A percentile compares a stretch with the other conserved stretches of the same genome.
Evolutionary conservation across 1,140 invertebrate species (phyloP).

Genomic region (Zaprionus lachaisei): DNA sequence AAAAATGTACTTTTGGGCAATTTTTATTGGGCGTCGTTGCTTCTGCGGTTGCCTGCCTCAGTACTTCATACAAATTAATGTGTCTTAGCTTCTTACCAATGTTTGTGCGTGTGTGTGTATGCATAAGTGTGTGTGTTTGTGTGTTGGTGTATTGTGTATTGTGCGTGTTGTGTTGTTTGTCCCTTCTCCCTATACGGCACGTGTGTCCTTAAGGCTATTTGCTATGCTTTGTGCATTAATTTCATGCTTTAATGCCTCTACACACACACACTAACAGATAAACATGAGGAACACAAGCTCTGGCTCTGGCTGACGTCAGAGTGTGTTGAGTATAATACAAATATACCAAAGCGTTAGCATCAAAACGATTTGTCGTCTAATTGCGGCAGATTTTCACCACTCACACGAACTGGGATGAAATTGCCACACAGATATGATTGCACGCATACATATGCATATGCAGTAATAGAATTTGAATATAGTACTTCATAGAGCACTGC

Average conservation of each 20-base stretch:
- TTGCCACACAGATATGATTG: conserved; percentile 10
- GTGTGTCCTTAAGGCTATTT: conserved; percentile 60
- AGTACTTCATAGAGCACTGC: conserved; percentile 39
- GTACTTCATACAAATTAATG: conserved; percentile 51
- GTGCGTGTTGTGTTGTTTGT: conserved; percentile 8
- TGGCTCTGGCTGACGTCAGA: conserved; percentile 48
- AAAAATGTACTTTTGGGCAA: conserved; percentile 59
- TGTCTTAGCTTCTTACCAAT: conserved; percentile 16
- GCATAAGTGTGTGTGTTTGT: conserved; percentile 15
- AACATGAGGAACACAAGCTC: conserved; percentile 6
- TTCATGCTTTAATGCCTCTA: conserved; percentile 63
- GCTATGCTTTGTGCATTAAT: conserved; percentile 63
- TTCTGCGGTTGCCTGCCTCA: conserved; percentile 27
- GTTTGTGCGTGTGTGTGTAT: conserved; percentile 9
- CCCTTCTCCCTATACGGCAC: conserved; percentile 18
- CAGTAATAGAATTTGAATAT: conserved; percentile 56
- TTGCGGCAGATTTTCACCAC: conserved; percentile 56
- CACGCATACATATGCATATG: neutral
- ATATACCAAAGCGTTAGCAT: neutral
- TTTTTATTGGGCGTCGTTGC: conserved; percentile 53
- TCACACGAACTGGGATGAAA: neutral
- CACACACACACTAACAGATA: conserved; percentile 27
- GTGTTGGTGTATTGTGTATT: conserved; percentile 16
- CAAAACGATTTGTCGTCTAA: conserved; percentile 60
- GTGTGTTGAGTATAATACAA: conserved; percentile 21